Conservation (phyloP, 2,797 vertebrate species). For the Pseudomugil gertrudae region DNA sequence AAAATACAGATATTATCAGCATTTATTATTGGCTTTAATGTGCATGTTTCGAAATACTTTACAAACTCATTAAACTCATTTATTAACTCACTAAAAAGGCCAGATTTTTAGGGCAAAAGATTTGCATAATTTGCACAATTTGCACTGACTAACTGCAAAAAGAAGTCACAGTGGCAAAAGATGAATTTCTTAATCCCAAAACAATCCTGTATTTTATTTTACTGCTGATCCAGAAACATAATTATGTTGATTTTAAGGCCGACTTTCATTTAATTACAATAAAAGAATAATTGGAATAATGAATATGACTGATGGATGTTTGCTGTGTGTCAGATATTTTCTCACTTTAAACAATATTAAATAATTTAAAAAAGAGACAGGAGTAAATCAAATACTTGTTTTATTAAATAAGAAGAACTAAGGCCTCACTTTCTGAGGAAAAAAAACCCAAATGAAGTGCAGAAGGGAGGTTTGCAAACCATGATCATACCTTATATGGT, state of each 20-base stretch:
- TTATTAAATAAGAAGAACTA: conserved; percentile 8
- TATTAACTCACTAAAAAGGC: neutral
- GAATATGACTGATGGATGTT: conserved; percentile 4
- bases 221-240: conserved; percentile 1
- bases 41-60: neutral
- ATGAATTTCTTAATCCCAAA: neutral
- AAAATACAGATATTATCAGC: neutral
- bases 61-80: neutral
- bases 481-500: conserved; percentile 83
- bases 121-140: neutral
- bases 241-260: neutral
- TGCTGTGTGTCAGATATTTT: neutral
- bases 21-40: neutral
- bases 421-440: conserved; percentile 55
- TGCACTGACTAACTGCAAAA: neutral
- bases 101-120: neutral
- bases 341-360: conserved; percentile 6
- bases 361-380: conserved; percentile 2
- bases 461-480: conserved; percentile 57
- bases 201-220: neutral
- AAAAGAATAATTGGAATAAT: neutral
- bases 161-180: neutral
- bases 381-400: conserved; percentile 21
- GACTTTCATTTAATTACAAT: neutral
- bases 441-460: conserved; percentile 20